These are phyloP conservation scores for Drosophila parvula DNA, from an alignment of 1,140 invertebrate genomes.

Conservation along the genomic window DNA sequence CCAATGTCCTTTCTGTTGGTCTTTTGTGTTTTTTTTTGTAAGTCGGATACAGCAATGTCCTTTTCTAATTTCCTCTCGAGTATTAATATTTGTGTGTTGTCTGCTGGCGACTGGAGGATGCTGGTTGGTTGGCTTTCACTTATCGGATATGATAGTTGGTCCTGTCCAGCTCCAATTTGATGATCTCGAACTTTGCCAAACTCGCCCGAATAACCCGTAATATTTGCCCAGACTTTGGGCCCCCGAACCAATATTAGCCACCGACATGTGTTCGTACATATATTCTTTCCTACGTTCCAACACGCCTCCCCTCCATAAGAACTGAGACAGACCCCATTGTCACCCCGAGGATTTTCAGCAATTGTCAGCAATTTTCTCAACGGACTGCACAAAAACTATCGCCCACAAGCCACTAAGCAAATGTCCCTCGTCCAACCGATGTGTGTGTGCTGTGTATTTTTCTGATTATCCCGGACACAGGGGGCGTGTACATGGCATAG, in stretches of 20 bases:
- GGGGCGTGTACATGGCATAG: conserved; percentile 79
- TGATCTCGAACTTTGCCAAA: conserved; percentile 41
- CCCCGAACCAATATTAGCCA: conserved; percentile 26
- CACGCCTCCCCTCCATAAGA: conserved; percentile 8
- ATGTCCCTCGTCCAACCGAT: conserved; percentile 60
- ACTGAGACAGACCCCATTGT: conserved; percentile 25
- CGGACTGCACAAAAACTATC: conserved; percentile 69
- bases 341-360: conserved; percentile 69
- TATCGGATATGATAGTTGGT: conserved; percentile 20
- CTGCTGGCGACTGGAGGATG: conserved; percentile 20
- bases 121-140: conserved; percentile 28
- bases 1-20: conserved; percentile 62
- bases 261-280: conserved; percentile 37
- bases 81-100: conserved; percentile 53
- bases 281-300: not conserved
- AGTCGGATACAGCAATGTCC: conserved; percentile 80
- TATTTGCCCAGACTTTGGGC: conserved; percentile 27
- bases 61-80: conserved; percentile 74
- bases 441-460: conserved; percentile 76
- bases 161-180: conserved; percentile 14
- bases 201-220: conserved; percentile 8
- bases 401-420: conserved; percentile 64
- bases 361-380: conserved; percentile 80
- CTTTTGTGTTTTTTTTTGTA: conserved; percentile 37
- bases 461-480: conserved; percentile 73